Percentiles rank a stretch among this genome's conserved stretches.
These are phyloP conservation scores for Tinea semifulvella DNA, from an alignment of 2,888 invertebrate genomes.

Conservation along the genomic window DNA sequence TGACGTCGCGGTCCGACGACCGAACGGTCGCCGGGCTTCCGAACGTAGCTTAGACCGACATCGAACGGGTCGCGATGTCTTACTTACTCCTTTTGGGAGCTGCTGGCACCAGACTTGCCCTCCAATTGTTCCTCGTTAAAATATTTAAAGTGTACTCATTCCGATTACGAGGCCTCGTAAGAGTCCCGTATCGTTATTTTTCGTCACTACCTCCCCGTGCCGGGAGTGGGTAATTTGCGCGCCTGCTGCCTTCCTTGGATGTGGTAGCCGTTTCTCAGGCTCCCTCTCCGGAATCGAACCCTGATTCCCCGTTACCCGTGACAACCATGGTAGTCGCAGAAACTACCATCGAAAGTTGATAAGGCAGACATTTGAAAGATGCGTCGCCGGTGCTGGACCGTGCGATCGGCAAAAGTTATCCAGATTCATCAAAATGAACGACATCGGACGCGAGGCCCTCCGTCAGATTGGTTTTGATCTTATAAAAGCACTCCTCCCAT, in stretches of 20 bases:
- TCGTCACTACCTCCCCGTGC: slow-evolving; percentile 67
- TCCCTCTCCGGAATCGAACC: slow-evolving; percentile 78
- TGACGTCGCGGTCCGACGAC: slow-evolving; percentile 22
- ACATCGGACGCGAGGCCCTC: slow-evolving; percentile 37
- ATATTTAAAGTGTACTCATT: slow-evolving; percentile 65
- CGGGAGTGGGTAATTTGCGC: slow-evolving; percentile 52
- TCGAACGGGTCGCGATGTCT: slow-evolving; percentile 64
- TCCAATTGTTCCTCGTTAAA: slow-evolving; percentile 71
- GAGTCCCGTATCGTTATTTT: slow-evolving; percentile 72
- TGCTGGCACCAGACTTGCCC: slow-evolving; percentile 75
- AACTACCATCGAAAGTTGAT: slow-evolving; percentile 74
- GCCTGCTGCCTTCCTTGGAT: slow-evolving; percentile 78
- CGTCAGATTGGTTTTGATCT: slow-evolving; percentile 62
- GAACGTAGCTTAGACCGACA: slow-evolving; percentile 42
- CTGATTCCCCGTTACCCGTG: slow-evolving; percentile 79
- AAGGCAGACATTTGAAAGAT: slow-evolving; percentile 74
- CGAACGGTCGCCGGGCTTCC: slow-evolving; percentile 27
- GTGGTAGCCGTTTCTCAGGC: slow-evolving; percentile 76
- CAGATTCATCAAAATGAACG: slow-evolving; percentile 53
- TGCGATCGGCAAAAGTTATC: slow-evolving; percentile 43
- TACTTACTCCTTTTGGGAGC: slow-evolving; percentile 72
- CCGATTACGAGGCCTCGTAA: slow-evolving; percentile 64
- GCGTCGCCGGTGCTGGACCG: slow-evolving; percentile 61
- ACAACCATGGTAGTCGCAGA: slow-evolving; percentile 73
- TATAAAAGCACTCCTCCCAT: slow-evolving; percentile 38